Conservation (phyloP, 2,888 invertebrate species). For the Nectonema munidae region DNA sequence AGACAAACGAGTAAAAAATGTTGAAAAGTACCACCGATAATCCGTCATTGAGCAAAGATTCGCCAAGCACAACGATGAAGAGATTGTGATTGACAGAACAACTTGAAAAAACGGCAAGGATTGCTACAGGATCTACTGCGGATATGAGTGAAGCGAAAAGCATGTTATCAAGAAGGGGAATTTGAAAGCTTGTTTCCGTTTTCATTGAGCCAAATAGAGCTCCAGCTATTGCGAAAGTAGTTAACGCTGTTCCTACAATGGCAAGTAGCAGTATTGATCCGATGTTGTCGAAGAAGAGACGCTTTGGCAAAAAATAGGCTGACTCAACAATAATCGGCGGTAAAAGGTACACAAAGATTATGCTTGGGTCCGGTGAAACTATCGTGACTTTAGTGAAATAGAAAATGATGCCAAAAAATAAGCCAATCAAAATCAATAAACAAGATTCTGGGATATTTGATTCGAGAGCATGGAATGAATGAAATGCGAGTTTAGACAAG, state of each 20-base stretch:
- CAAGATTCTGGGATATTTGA: conserved; percentile 86
- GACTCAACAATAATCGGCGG: conserved; percentile 93
- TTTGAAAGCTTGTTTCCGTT: conserved; percentile 30
- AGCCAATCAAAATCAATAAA: conserved; percentile 67
- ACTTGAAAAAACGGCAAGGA: conserved; percentile 79
- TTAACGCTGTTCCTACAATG: conserved; percentile 61
- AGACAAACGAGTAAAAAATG: too few relatives aligned
- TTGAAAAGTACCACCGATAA: conserved; percentile 85
- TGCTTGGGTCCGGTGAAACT: too few relatives aligned
- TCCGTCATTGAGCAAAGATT: conserved; percentile 81
- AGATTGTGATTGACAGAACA: conserved; percentile 84
- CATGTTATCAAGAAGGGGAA: conserved; percentile 42
- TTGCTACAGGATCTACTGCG: conserved; percentile 84
- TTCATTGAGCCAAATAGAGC: not conserved
- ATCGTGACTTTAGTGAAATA: conserved; percentile 30
- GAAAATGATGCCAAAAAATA: conserved; percentile 50
- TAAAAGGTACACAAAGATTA: conserved; percentile 82
- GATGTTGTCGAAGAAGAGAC: conserved; percentile 82
- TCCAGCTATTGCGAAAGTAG: conserved; percentile 33
- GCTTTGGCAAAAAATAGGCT: conserved; percentile 90
- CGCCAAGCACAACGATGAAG: conserved; percentile 89
- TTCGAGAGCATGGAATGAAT: too few relatives aligned
- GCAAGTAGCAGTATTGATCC: conserved; percentile 78
- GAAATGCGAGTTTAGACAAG: not conserved
- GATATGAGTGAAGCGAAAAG: conserved; percentile 65